Base-by-base conservation (phyloP, 2,797 vertebrate genomes). In the Poecilia picta region DNA sequence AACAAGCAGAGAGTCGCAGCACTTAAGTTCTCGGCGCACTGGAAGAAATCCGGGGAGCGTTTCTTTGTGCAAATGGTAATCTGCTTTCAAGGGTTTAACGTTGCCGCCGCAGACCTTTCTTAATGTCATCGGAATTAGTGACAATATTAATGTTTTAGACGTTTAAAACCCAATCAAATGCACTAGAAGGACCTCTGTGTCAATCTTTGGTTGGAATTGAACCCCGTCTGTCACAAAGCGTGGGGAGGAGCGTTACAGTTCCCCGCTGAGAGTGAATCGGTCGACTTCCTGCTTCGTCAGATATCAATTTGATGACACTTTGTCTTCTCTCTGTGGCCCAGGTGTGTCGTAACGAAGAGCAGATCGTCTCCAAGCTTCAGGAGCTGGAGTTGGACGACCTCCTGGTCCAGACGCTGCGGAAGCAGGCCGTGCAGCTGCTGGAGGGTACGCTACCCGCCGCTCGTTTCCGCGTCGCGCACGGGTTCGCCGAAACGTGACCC, bases 281-380 rank as follows among this genome's bases (percentile, higher is more conserved):
- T n/a, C 7, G 12, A n/a, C 7, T 43, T 15, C 18, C 59, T 64
- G 59, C 16, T 64, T 64, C n/a, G 13, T 41, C 20, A n/a, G 39
- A n/a, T 3, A 7, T 6, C 23, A 45, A 7, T 43, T 43, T 20
- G 6, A 25, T 64, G 31, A 0, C 13, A 20, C 20, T 43, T 49
- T 10, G 1, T 73, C 5, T 57, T 72, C 62, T 76, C 28, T 33
- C 18, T 75, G 0, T 64, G 59, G 39, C 81, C 0, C 23, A 95
- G 94, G 98, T 99, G 80, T 99, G 98, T 89, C 98, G 98, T 49
- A 99, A 99, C 0, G 98, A 99, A 92, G 98, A 99, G 91, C 98
- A 99, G 91, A 98, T 99, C 53, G 96, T 99, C 0, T 94, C 93
- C 64, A 97, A 97, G 80, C 96, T 99, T 82, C 98, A 98, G 88